phyloP scores from a whole-genome alignment of 1,140 invertebrate species.

The Lepidurus arcticus region DNA sequence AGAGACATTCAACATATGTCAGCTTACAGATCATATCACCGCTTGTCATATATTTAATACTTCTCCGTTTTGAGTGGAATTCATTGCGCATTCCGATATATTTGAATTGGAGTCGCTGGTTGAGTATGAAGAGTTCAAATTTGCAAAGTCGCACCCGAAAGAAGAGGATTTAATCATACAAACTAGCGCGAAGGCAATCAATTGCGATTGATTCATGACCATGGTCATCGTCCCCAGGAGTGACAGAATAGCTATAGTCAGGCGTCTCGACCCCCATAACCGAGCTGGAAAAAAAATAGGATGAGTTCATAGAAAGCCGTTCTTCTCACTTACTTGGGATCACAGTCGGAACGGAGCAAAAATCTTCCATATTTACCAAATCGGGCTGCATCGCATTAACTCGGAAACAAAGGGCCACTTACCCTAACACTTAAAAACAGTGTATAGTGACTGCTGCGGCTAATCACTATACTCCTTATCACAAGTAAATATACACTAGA shows the following conservation, averaged over 20 bases:
- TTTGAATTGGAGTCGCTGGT: background rate
- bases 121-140: background rate
- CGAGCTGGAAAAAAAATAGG: background rate
- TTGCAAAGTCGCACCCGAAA: background rate
- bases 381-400: no score
- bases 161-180: background rate
- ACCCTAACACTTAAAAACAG: background rate
- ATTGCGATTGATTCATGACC: slow-evolving; percentile 9
- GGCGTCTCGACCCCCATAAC: background rate
- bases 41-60: background rate
- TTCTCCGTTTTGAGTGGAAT: background rate
- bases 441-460: background rate
- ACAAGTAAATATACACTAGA: no score
- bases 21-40: background rate
- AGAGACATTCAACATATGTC: background rate
- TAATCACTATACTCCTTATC: background rate
- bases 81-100: background rate
- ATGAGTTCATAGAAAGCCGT: background rate
- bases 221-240: background rate
- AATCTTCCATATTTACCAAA: background rate
- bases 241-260: background rate
- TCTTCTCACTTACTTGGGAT: background rate
- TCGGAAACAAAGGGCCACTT: background rate
- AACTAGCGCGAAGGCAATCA: background rate
- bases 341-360: background rate